Conservation (phyloP, 2,888 invertebrate genomes). For the Shargacucullia verbasci region DNA sequence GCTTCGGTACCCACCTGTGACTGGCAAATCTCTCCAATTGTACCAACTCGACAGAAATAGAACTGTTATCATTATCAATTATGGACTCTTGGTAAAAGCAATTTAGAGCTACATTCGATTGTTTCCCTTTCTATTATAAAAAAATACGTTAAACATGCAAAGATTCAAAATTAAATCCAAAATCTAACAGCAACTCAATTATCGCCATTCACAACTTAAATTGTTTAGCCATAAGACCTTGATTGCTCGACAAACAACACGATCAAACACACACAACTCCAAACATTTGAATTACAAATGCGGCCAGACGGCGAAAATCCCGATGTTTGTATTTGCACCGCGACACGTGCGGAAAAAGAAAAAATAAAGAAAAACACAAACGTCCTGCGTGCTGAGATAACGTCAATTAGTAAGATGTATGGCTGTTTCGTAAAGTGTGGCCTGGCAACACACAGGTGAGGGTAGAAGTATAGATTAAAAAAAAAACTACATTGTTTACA, state of each 20-base stretch:
- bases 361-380: conserved; percentile 62
- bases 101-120: no score
- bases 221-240: not conserved
- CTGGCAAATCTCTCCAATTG: no score
- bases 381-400: conserved; percentile 65
- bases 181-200: no score
- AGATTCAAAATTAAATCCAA: no score
- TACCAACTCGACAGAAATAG: no score
- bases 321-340: conserved; percentile 38
- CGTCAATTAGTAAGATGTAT: conserved; percentile 74
- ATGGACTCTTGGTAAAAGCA: no score
- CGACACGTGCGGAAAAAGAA: conserved; percentile 50
- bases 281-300: conserved; percentile 34
- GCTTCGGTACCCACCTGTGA: no score
- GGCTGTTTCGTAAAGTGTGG: conserved; percentile 62
- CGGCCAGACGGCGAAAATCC: conserved; percentile 21
- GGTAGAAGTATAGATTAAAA: conserved; percentile 21
- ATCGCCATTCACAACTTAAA: no score
- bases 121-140: no score
- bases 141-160: no score
- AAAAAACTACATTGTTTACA: not conserved
- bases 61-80: no score
- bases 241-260: conserved; percentile 3
- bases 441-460: conserved; percentile 1
- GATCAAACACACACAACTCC: conserved; percentile 5